Evolutionary conservation across 1,140 invertebrate species (phyloP), one percentile per base, ranked within the genome.

Genomic region (Limonius californicus): DNA sequence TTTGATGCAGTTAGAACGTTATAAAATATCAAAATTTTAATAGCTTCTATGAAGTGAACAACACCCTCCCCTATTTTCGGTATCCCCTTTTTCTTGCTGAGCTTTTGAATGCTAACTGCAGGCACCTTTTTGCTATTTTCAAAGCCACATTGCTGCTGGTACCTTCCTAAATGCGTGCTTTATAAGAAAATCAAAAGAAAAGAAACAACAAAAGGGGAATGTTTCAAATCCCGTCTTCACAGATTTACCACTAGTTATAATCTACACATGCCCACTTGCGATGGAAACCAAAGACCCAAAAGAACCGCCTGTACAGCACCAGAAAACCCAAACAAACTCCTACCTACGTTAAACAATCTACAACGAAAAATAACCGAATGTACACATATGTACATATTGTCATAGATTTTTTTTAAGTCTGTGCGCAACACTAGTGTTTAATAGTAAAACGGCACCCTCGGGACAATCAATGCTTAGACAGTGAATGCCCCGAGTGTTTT

Each of bases 401-500:
- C 75, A 74, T 76, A 73, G 70, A 73, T 76, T 74, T 74, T 74
- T 70, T 71, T 61, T 11, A 39, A 72, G 71, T 75, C 71, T 69
- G 64, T 73, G 63, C 67, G 59, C 59, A 54, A 63, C 62, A 66
- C 62, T 43, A 63, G 20, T 14, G 20, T 50, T 35, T 63, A 43
- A 55, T 45, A 32, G 45, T n/a, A 42, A 50, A 35, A 63, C 27
- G n/a, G 43, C 23, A 60, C 61, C 70, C 75, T 74, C 72, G 72
- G 68, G 69, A 65, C 65, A 69, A 69, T 74, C 74, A 76, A 64
- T 76, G 75, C 59, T 76, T 76, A 35, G 73, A 76, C 63, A 75
- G 63, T 61, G 76, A 77, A 70, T 76, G 76, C 63, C 74, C 76
- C 74, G 76, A 77, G 74, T 76, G 74, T 77, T 80, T 80, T 79